Percentiles rank a stretch among this genome's conserved stretches.
These are phyloP conservation scores for Rallus crepitans DNA, from an alignment of 2,797 vertebrate genomes.

Conservation along the genomic window DNA sequence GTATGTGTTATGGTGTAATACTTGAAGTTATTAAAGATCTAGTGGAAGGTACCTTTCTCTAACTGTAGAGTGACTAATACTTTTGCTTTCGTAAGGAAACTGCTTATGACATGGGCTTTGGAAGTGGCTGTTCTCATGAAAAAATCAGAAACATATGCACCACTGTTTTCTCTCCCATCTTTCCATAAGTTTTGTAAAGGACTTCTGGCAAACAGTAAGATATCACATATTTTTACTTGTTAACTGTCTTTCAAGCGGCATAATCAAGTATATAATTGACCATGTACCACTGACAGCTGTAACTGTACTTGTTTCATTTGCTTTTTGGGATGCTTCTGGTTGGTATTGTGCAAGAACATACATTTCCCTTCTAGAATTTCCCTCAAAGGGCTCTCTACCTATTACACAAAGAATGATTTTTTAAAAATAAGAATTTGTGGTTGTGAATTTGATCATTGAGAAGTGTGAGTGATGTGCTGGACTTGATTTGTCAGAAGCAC, in stretches of 20 bases:
- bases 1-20: background rate
- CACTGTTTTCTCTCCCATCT: constrained; percentile 93
- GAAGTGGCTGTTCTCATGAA: constrained; percentile 95
- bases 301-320: background rate
- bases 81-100: constrained; percentile 83
- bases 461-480: background rate
- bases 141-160: constrained; percentile 94
- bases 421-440: background rate
- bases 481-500: background rate
- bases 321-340: background rate
- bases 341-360: background rate
- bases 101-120: constrained; percentile 95
- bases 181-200: constrained; percentile 97
- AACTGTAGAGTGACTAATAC: background rate
- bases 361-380: rapidly evolving
- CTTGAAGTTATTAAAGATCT: background rate
- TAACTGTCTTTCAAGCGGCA: background rate
- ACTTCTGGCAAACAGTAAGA: constrained; percentile 92
- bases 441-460: background rate
- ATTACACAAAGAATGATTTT: background rate
- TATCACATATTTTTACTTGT: background rate
- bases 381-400: background rate
- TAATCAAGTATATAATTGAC: background rate
- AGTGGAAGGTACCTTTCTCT: background rate
- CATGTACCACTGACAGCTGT: background rate